phyloP scores from a whole-genome alignment of 2,888 invertebrate genomes.

The Dyspetes luteomarginatus region DNA sequence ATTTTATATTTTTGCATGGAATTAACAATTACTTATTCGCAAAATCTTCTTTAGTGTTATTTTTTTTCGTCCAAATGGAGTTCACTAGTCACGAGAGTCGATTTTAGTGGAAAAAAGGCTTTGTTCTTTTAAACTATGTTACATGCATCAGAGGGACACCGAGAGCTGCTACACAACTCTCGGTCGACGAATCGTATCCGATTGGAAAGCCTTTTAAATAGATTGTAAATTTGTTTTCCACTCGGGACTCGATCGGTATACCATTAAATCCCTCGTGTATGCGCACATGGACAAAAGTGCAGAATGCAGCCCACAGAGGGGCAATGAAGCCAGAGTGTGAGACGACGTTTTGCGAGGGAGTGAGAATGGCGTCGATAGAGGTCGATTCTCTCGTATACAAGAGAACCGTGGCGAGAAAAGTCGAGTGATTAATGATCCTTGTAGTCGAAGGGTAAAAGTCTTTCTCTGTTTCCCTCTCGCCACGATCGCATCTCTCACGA shows the following conservation, averaged over 20 bases:
- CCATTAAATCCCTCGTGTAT: slow-evolving; percentile 63
- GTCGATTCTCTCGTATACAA: slow-evolving; percentile 52
- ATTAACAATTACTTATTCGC: too few relatives aligned
- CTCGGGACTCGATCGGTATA: slow-evolving; percentile 40
- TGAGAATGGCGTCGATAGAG: slow-evolving; percentile 61
- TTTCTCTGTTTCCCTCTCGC: slow-evolving; percentile 69
- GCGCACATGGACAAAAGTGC: slow-evolving; percentile 57
- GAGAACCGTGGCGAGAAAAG: slow-evolving; percentile 64
- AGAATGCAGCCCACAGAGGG: slow-evolving; percentile 61
- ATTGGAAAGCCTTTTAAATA: slow-evolving; percentile 77
- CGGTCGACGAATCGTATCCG: slow-evolving; percentile 68
- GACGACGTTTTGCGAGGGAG: slow-evolving; percentile 66
- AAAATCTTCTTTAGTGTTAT: too few relatives aligned
- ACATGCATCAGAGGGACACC: slow-evolving; percentile 32
- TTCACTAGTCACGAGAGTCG: neutral
- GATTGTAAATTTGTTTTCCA: slow-evolving; percentile 77
- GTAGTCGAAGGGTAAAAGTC: slow-evolving; percentile 74
- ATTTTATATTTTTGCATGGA: too few relatives aligned
- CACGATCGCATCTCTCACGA: slow-evolving; percentile 61
- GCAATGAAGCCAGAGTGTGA: slow-evolving; percentile 73
- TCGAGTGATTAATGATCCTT: slow-evolving; percentile 80
- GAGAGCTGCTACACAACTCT: slow-evolving; percentile 48
- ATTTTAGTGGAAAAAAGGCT: neutral
- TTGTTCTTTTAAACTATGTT: slow-evolving; percentile 25
- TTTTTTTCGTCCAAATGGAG: neutral